A percentile compares a stretch with the other conserved stretches of the same genome.
These are phyloP conservation scores for Hypomecis atomaria DNA, from an alignment of 2,888 invertebrate genomes.

Conservation along the genomic window DNA sequence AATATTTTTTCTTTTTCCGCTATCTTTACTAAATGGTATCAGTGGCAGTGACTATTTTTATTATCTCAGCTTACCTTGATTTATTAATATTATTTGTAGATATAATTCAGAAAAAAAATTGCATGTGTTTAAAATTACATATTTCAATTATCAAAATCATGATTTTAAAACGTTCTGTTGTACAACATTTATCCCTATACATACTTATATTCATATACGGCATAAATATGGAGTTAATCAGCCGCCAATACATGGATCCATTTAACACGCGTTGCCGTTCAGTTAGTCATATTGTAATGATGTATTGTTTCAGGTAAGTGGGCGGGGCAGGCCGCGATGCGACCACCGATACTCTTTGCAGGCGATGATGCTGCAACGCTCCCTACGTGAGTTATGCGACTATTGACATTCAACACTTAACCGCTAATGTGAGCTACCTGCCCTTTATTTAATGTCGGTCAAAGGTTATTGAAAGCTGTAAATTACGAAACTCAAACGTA, in stretches of 20 bases:
- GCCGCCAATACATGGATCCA: slow-evolving; percentile 43
- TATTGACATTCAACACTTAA: slow-evolving; percentile 56
- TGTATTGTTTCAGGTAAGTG: slow-evolving; percentile 84
- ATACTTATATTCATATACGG: not conserved
- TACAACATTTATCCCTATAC: not conserved
- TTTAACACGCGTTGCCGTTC: slow-evolving; percentile 61
- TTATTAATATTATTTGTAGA: too few relatives aligned
- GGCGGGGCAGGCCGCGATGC: slow-evolving; percentile 70
- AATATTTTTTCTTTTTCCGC: too few relatives aligned
- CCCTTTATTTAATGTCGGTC: slow-evolving; percentile 39
- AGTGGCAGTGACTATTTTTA: too few relatives aligned
- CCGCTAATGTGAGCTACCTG: slow-evolving; percentile 35
- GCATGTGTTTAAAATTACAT: too few relatives aligned
- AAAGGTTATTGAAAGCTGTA: slow-evolving; percentile 26
- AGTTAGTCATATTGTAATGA: slow-evolving; percentile 77
- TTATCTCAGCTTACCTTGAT: too few relatives aligned
- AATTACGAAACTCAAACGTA: slow-evolving; percentile 25
- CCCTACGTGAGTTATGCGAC: slow-evolving; percentile 65
- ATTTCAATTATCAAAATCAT: too few relatives aligned
- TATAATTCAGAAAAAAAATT: too few relatives aligned
- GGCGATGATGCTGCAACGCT: slow-evolving; percentile 65
- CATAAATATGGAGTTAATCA: not conserved
- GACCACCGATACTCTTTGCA: slow-evolving; percentile 67
- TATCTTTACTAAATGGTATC: too few relatives aligned
- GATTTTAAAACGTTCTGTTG: too few relatives aligned